Evolutionary conservation across 2,888 invertebrate species (phyloP), one percentile per base, ranked within the genome.

Genomic region (Strigamia transsilvanica): DNA sequence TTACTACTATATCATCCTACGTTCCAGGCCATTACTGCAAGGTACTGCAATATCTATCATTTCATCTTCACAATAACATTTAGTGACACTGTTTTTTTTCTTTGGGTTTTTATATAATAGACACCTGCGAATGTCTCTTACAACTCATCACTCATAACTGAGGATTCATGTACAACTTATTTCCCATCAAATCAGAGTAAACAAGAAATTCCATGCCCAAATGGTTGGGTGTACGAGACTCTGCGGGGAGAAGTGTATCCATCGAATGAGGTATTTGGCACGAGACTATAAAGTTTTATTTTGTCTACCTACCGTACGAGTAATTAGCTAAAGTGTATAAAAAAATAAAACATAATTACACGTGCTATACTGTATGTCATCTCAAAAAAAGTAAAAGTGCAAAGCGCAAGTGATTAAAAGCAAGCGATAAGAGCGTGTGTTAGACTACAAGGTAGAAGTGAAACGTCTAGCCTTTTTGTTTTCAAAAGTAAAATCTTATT

Each of bases 221-320:
- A 79, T 21, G 79, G 79, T 21, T 79, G 38, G 41, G 18, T 10
- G 5, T 79, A 41, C 38, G 9, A 34, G 2, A 79, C 79, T 1
- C 21, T 79, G 18, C 21, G 21, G 2, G 41, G 79, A 21, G 79
- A 79, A 41, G 10, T 79, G 13, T 79, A 79, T 79, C 79, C 79
- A n/a, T 38, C 79, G 9, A 79, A 38, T 41, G 79, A 79, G 79
- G 38, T 38, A 38, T 38, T 38, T 38, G 4, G 10, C 10, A 38
- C 27, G 38, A 38, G 6, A 38, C 6, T 38, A 38, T 3, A 38
- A 38, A 38, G 38, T 38, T 6, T 38, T 0, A 38, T 38, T 38
- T 38, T 38, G 6, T 38, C 38, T 34, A 34, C 7, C n/a, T n/a
- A 3, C 1, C 27, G 3, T 27, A 27, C 27, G 6, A 2, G 0